Evolutionary conservation across 2,797 vertebrate species (phyloP).

Genomic region (Staurois parvus): DNA sequence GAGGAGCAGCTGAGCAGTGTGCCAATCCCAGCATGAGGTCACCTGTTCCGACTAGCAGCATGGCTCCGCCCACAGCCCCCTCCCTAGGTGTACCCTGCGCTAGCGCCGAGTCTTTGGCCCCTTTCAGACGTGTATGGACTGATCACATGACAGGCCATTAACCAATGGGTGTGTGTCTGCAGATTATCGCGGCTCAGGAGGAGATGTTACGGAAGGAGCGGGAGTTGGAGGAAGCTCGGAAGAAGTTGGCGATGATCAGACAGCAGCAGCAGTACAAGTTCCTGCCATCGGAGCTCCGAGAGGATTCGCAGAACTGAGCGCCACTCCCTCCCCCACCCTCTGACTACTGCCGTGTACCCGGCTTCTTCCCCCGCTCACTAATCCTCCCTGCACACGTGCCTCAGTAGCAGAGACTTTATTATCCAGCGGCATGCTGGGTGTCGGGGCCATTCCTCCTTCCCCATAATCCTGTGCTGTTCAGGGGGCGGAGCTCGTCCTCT

Average conservation of each 20-base stretch:
- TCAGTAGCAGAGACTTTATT: constrained; percentile 11
- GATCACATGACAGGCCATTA: no score
- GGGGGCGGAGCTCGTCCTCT: constrained; percentile 22
- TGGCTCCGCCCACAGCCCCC: no score
- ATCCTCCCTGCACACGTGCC: constrained; percentile 14
- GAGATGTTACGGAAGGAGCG: constrained; percentile 97
- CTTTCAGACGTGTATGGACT: no score
- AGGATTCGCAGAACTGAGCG: constrained; percentile 86
- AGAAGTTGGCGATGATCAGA: constrained; percentile 92
- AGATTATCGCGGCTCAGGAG: constrained; percentile 98
- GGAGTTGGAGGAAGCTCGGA: constrained; percentile 93
- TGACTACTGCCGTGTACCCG: constrained; percentile 60
- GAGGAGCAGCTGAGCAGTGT: no score
- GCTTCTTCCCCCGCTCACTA: constrained; percentile 68
- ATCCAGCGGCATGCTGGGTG: not conserved
- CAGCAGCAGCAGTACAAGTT: constrained; percentile 99
- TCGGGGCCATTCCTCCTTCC: constrained; percentile 57
- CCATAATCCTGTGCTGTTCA: not conserved
- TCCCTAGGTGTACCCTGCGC: no score
- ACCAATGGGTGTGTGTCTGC: constrained; percentile 34
- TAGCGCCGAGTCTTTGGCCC: no score
- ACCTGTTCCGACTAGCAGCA: no score
- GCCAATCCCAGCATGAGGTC: no score
- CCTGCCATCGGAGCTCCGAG: constrained; percentile 91
- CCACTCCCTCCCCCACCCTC: constrained; percentile 51